A percentile compares a stretch with the other conserved stretches of the same genome.
Evolutionary conservation across 2,888 invertebrate genomes (phyloP).

Genomic region (Nomada ferruginata): DNA sequence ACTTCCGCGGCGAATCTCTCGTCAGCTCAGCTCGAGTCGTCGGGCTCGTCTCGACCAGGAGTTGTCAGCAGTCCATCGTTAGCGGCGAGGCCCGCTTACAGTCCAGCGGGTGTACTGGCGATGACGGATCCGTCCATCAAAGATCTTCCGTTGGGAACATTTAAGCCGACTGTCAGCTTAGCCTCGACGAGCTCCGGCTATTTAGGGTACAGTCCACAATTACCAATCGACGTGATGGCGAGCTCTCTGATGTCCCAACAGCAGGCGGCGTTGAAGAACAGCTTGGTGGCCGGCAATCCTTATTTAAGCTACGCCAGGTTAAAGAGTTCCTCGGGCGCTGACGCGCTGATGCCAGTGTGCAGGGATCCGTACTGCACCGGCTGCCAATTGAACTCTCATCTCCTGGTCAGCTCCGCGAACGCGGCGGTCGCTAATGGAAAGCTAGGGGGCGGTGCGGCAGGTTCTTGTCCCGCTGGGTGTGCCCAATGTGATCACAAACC

Average conservation of each 20-base stretch:
- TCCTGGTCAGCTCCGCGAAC: slow-evolving; percentile 85
- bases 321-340: slow-evolving; percentile 90
- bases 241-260: slow-evolving; percentile 91
- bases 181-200: slow-evolving; percentile 83
- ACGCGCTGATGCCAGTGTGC: slow-evolving; percentile 90
- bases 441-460: slow-evolving; percentile 21
- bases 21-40: slow-evolving; percentile 78
- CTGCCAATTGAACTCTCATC: slow-evolving; percentile 93
- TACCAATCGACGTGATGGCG: slow-evolving; percentile 91
- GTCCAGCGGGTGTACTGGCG: slow-evolving; percentile 85
- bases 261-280: slow-evolving; percentile 90
- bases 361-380: slow-evolving; percentile 97
- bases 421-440: slow-evolving; percentile 78
- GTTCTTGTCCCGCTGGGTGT: slow-evolving; percentile 93
- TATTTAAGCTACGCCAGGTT: slow-evolving; percentile 94
- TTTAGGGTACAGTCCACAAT: slow-evolving; percentile 88
- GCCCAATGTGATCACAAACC: slow-evolving; percentile 93
- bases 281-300: slow-evolving; percentile 86
- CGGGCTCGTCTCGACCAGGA: slow-evolving; percentile 56
- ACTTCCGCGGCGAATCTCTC: slow-evolving; percentile 73
- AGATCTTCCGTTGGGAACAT: slow-evolving; percentile 88
- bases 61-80: slow-evolving; percentile 73
- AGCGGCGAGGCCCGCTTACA: slow-evolving; percentile 83
- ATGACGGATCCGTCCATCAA: slow-evolving; percentile 89
- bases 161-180: slow-evolving; percentile 85